Conservation (phyloP, 2,888 invertebrate species). For the Atrina japonica region DNA sequence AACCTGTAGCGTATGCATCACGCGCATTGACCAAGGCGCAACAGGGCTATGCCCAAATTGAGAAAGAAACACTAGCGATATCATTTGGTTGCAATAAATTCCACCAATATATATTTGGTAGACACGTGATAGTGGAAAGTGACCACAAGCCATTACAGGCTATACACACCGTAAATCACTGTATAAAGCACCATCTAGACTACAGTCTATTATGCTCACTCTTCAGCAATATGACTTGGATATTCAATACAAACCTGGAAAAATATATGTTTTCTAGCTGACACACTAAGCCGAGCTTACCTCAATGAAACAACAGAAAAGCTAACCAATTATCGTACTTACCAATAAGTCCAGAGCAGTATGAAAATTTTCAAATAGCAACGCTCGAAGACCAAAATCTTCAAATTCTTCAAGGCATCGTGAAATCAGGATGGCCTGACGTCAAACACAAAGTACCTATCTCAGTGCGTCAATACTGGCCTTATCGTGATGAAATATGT, state of each 20-base stretch:
- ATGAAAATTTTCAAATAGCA: constrained; percentile 30
- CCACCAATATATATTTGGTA: constrained; percentile 43
- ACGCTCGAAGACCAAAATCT: constrained; percentile 31
- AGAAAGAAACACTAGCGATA: constrained; percentile 40
- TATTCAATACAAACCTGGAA: constrained; percentile 39
- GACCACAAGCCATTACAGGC: constrained; percentile 46
- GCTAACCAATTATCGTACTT: constrained; percentile 23
- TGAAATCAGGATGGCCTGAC: constrained; percentile 4
- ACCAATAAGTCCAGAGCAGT: constrained; percentile 24
- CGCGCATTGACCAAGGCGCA: not conserved
- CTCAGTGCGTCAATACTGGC: constrained; percentile 9
- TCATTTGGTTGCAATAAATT: constrained; percentile 38
- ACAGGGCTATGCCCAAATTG: constrained; percentile 40
- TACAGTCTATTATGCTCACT: not conserved
- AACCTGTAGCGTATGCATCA: constrained; percentile 35
- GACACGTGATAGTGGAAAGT: constrained; percentile 30
- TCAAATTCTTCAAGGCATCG: not conserved
- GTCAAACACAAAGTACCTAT: not conserved
- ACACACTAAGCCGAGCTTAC: constrained; percentile 37
- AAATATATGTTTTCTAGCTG: constrained; percentile 35
- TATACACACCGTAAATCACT: constrained; percentile 36
- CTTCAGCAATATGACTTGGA: constrained; percentile 40
- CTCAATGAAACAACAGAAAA: constrained; percentile 26
- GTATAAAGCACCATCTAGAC: constrained; percentile 11
- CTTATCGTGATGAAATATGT: constrained; percentile 18